Percentiles rank a stretch among this genome's conserved stretches.
phyloP scores from a whole-genome alignment of 2,888 invertebrate species.

The Fragum whitleyi region DNA sequence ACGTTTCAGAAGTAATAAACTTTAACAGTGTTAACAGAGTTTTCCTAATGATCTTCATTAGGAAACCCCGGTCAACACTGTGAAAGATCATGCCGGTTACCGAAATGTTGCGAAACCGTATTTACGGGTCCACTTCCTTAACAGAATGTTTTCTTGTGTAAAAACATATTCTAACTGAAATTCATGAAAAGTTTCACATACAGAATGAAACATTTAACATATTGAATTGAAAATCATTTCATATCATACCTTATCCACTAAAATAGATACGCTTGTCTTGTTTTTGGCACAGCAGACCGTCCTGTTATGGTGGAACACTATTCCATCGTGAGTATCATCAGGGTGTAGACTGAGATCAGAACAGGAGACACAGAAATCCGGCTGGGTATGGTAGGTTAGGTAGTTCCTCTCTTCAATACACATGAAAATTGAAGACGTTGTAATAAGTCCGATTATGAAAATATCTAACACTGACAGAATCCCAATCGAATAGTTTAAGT shows the following conservation, averaged over 20 bases:
- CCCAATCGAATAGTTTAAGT: not conserved
- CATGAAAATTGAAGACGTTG: not conserved
- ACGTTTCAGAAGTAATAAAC: too few relatives aligned
- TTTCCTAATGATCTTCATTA: too few relatives aligned
- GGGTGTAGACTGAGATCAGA: slow-evolving; percentile 9
- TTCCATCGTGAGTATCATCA: not conserved
- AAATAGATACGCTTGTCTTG: not conserved
- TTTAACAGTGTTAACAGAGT: too few relatives aligned
- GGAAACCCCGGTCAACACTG: too few relatives aligned
- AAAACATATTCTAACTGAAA: too few relatives aligned
- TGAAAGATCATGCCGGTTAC: too few relatives aligned
- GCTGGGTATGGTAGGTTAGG: not conserved
- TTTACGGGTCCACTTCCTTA: too few relatives aligned
- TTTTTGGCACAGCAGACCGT: not conserved
- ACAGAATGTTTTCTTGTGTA: too few relatives aligned
- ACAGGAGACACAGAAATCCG: not conserved
- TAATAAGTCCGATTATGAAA: not conserved
- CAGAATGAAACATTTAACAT: too few relatives aligned
- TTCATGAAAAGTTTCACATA: too few relatives aligned
- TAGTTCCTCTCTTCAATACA: not conserved
- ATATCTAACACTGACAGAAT: not conserved
- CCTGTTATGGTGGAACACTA: not conserved
- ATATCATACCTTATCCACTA: slow-evolving; percentile 1
- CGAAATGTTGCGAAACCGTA: too few relatives aligned
- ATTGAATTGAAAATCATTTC: too few relatives aligned